phyloP scores from a whole-genome alignment of 1,140 invertebrate species.

The Delia radicum region DNA sequence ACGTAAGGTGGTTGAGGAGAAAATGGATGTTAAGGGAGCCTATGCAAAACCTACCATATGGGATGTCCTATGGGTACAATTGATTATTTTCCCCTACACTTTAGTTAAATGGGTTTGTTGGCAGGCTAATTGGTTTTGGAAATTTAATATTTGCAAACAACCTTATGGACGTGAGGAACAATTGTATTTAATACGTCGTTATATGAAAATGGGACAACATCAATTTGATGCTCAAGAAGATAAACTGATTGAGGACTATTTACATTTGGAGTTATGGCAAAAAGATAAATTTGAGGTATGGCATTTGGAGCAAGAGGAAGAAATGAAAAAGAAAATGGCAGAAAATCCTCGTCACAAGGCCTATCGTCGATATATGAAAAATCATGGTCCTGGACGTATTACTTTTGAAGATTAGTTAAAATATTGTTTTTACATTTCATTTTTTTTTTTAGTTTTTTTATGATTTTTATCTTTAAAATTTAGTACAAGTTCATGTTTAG shows the following conservation, averaged over 20 bases:
- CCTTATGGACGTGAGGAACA: slow-evolving; percentile 82
- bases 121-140: slow-evolving; percentile 79
- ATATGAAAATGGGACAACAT: slow-evolving; percentile 69
- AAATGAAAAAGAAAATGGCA: slow-evolving; percentile 76
- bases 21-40: slow-evolving; percentile 88
- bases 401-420: slow-evolving; percentile 70
- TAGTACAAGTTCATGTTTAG: background rate
- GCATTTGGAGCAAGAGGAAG: slow-evolving; percentile 80
- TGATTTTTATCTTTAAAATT: background rate
- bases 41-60: slow-evolving; percentile 77
- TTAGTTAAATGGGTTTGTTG: slow-evolving; percentile 69
- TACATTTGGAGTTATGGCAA: slow-evolving; percentile 78
- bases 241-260: slow-evolving; percentile 70
- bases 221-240: slow-evolving; percentile 74
- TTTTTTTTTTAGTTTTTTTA: background rate
- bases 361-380: slow-evolving; percentile 78
- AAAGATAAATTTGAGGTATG: slow-evolving; percentile 75
- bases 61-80: slow-evolving; percentile 80
- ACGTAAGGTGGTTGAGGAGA: slow-evolving; percentile 79
- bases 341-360: slow-evolving; percentile 77
- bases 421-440: background rate
- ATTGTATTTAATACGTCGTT: slow-evolving; percentile 77
- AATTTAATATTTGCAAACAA: slow-evolving; percentile 72
- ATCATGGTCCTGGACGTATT: slow-evolving; percentile 74
- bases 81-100: slow-evolving; percentile 76